Percentiles rank a stretch among this genome's conserved stretches.
phyloP scores from a whole-genome alignment of 2,797 vertebrate species.

The Masticophis lateralis region DNA sequence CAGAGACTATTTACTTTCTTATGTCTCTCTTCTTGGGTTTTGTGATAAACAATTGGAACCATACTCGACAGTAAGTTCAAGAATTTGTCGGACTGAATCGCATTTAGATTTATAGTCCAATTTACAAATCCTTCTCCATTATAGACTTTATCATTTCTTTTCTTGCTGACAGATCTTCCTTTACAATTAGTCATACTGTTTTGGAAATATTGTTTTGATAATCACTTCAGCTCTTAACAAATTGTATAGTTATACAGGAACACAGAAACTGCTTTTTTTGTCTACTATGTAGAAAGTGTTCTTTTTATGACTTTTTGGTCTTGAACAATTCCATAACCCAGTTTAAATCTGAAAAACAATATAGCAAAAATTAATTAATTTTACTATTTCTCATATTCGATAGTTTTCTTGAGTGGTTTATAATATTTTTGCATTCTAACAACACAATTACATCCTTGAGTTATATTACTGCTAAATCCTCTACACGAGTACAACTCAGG shows the following conservation, averaged over 20 bases:
- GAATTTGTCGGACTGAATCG: slow-evolving; percentile 79
- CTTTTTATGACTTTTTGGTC: slow-evolving; percentile 41
- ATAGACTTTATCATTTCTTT: slow-evolving; percentile 58
- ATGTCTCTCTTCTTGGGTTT: slow-evolving; percentile 87
- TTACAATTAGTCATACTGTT: slow-evolving; percentile 79
- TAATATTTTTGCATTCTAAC: not conserved
- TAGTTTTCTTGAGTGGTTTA: not conserved
- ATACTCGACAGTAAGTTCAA: slow-evolving; percentile 84
- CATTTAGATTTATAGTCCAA: slow-evolving; percentile 81
- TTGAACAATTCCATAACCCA: slow-evolving; percentile 47
- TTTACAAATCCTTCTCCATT: slow-evolving; percentile 67
- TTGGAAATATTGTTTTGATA: slow-evolving; percentile 53
- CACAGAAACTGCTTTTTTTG: not conserved
- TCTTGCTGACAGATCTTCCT: slow-evolving; percentile 66
- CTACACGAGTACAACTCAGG: not conserved
- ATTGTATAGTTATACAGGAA: slow-evolving; percentile 20
- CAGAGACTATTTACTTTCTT: slow-evolving; percentile 83
- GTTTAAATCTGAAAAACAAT: slow-evolving; percentile 58
- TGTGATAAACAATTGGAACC: slow-evolving; percentile 89
- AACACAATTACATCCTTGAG: not conserved
- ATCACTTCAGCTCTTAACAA: slow-evolving; percentile 44
- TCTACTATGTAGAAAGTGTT: slow-evolving; percentile 30
- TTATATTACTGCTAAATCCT: not conserved
- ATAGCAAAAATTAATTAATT: not conserved
- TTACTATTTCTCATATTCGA: not conserved